Evolutionary conservation across 2,888 invertebrate genomes (phyloP).

Genomic region (Brenthis ino): DNA sequence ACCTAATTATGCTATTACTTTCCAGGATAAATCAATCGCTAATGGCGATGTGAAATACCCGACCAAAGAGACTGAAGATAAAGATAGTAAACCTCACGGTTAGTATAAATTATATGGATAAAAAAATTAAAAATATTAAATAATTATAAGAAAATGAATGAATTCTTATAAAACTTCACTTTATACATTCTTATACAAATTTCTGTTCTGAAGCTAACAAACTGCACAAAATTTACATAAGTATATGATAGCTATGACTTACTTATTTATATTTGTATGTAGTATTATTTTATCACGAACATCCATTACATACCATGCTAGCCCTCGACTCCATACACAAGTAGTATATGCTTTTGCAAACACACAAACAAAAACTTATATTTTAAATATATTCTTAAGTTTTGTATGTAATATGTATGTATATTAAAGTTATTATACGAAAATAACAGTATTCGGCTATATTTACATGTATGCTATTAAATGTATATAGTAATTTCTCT

Average conservation of each 20-base stretch:
- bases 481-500: constrained; percentile 19
- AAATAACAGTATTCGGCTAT: constrained; percentile 1
- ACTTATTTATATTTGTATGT: constrained; percentile 3
- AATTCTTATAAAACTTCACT: background rate
- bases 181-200: background rate
- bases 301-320: constrained; percentile 16
- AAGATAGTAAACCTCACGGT: constrained; percentile 66
- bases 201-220: constrained; percentile 4
- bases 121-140: background rate
- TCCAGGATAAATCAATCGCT: constrained; percentile 66
- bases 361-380: constrained; percentile 11
- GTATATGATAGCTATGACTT: constrained; percentile 6
- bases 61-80: constrained; percentile 55
- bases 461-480: constrained; percentile 18
- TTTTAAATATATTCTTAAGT: constrained; percentile 16
- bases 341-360: constrained; percentile 21
- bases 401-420: constrained; percentile 16
- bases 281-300: constrained; percentile 8
- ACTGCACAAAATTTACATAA: constrained; percentile 16
- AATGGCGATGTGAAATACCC: constrained; percentile 72
- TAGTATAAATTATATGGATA: constrained; percentile 31
- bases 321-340: constrained; percentile 10
- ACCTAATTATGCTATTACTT: background rate
- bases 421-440: constrained; percentile 9
- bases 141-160: background rate